Conservation (phyloP, 2,888 invertebrate species). For the Ariolimax columbianus region DNA sequence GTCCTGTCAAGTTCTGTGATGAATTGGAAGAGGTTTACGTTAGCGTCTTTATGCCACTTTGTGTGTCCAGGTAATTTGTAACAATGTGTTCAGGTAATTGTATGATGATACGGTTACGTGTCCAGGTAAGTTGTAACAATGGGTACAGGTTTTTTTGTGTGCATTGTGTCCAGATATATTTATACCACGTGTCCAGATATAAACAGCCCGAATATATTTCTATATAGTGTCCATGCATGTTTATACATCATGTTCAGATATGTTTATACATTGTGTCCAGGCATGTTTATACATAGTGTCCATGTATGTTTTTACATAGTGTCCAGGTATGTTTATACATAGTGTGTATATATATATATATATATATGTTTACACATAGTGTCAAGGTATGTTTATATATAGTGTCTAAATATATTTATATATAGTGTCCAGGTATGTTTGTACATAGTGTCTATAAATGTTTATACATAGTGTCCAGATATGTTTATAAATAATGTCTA, state of each 20-base stretch:
- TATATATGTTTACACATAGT: not conserved
- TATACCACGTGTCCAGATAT: not conserved
- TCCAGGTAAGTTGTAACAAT: not conserved
- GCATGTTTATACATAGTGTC: not conserved
- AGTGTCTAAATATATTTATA: too few species aligned
- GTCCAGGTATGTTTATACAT: not conserved
- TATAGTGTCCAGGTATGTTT: too few species aligned
- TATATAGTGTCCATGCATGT: not conserved
- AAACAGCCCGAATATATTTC: too few species aligned
- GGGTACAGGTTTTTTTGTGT: not conserved
- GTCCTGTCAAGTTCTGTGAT: constrained; percentile 90
- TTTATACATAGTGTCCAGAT: too few species aligned
- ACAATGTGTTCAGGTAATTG: not conserved
- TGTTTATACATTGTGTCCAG: not conserved
- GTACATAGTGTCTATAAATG: too few species aligned
- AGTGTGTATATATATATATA: not conserved
- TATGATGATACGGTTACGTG: not conserved
- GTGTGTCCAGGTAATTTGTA: constrained; percentile 80
- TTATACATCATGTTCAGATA: not conserved
- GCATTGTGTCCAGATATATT: not conserved
- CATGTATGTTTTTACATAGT: not conserved
- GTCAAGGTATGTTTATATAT: not conserved
- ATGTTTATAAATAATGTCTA: too few species aligned
- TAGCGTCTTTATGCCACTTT: constrained; percentile 88
- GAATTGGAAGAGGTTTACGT: constrained; percentile 90